Percentiles rank a stretch among this genome's conserved stretches.
phyloP scores from a whole-genome alignment of 2,888 invertebrate species.

The Ochropleura leucogaster region DNA sequence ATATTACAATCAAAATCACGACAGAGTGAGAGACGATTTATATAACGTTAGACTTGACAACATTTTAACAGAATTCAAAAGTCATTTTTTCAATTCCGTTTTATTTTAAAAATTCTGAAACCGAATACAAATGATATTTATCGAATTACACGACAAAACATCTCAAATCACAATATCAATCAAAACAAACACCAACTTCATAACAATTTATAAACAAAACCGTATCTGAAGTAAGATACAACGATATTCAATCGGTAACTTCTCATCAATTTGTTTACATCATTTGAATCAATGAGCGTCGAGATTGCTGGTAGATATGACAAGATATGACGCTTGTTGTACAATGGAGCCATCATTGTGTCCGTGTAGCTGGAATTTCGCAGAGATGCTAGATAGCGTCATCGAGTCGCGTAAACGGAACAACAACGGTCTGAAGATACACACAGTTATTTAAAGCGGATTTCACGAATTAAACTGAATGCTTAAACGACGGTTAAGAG shows the following conservation, averaged over 20 bases:
- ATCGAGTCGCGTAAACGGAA: conserved; percentile 43
- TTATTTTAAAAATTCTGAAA: not conserved
- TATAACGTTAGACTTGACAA: not conserved
- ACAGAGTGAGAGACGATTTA: not conserved
- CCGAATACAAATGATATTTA: not conserved
- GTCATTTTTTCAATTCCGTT: not conserved
- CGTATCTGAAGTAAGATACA: conserved; percentile 13
- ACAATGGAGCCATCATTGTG: conserved; percentile 72
- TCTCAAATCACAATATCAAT: not conserved
- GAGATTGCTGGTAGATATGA: conserved; percentile 63
- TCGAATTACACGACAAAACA: not conserved
- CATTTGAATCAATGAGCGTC: conserved; percentile 70
- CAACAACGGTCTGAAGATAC: conserved; percentile 38
- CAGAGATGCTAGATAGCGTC: conserved; percentile 71
- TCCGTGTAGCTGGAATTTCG: conserved; percentile 68
- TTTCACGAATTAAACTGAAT: not conserved
- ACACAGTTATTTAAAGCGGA: conserved; percentile 15
- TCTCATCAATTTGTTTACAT: conserved; percentile 61
- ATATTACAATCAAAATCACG: too few species aligned
- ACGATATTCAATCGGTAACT: conserved; percentile 20
- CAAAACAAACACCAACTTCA: not conserved
- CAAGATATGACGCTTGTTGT: conserved; percentile 74
- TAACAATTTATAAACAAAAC: conserved; percentile 25
- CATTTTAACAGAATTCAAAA: not conserved
- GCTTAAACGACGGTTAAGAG: not conserved